Evolutionary conservation across 2,888 invertebrate genomes (phyloP).

Genomic region (Lasioglossum vierecki): DNA sequence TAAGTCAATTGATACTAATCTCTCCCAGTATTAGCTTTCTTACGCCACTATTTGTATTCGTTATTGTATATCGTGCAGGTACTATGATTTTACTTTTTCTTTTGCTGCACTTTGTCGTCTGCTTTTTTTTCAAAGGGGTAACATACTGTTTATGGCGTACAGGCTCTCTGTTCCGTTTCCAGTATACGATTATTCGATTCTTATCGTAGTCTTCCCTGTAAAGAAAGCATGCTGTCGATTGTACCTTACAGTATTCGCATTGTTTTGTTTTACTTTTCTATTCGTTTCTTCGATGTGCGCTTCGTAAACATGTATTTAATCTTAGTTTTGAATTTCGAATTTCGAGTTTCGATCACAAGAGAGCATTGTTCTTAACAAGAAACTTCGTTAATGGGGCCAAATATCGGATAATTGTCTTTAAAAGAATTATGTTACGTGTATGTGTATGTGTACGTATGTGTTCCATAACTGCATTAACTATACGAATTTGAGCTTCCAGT

Average conservation of each 20-base stretch:
- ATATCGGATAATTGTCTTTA: not conserved
- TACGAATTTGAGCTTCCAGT: not conserved
- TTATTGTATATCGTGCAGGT: constrained; percentile 66
- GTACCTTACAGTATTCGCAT: constrained; percentile 13
- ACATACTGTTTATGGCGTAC: constrained; percentile 43
- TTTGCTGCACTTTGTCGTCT: constrained; percentile 56
- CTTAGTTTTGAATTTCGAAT: not conserved
- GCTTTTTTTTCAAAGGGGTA: constrained; percentile 44
- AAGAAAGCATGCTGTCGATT: constrained; percentile 37
- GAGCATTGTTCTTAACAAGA: constrained; percentile 7
- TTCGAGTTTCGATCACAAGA: not conserved
- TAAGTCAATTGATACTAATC: constrained; percentile 66
- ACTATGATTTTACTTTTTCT: constrained; percentile 65
- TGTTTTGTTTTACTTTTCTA: not conserved
- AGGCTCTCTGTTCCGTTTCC: constrained; percentile 22
- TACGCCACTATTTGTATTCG: constrained; percentile 66
- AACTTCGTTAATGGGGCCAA: not conserved
- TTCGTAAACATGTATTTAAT: constrained; percentile 32
- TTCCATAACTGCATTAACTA: constrained; percentile 27
- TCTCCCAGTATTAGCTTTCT: constrained; percentile 66
- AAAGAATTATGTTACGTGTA: not conserved
- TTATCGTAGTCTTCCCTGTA: not conserved
- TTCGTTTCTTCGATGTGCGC: constrained; percentile 22
- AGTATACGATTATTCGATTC: not conserved
- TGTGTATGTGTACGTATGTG: constrained; percentile 26